Evolutionary conservation across 2,888 invertebrate genomes (phyloP).

Genomic region (Philereme transversata): DNA sequence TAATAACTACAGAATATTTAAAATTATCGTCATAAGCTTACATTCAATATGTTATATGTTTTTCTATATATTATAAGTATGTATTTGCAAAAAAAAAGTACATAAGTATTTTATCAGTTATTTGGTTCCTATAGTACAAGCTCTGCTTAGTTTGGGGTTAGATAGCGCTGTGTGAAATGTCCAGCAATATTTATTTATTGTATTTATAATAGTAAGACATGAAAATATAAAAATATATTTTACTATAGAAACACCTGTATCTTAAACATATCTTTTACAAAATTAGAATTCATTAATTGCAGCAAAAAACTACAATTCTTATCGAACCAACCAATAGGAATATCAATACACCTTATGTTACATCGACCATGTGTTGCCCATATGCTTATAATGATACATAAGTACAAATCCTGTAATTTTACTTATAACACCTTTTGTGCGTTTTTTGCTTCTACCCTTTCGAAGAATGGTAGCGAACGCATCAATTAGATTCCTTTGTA

Average conservation of each 20-base stretch:
- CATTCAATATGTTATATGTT: no score
- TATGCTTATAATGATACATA: slow-evolving; percentile 66
- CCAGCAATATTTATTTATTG: no score
- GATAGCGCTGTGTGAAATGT: no score
- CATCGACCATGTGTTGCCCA: slow-evolving; percentile 73
- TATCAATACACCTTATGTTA: slow-evolving; percentile 69
- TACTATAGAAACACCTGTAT: background rate
- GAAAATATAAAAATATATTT: background rate
- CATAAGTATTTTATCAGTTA: no score
- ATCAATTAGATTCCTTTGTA: slow-evolving; percentile 65
- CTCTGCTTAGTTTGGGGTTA: no score
- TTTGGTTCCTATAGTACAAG: no score
- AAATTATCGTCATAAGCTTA: no score
- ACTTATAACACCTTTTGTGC: slow-evolving; percentile 66
- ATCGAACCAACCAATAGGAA: slow-evolving; percentile 21
- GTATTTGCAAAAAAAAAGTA: no score
- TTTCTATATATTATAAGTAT: no score
- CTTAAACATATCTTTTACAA: background rate
- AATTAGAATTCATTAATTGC: slow-evolving; percentile 1
- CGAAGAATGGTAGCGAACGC: slow-evolving; percentile 55
- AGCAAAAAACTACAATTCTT: slow-evolving; percentile 3
- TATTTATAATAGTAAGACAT: no score
- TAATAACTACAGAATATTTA: no score
- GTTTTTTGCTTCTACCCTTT: slow-evolving; percentile 66
- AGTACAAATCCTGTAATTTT: slow-evolving; percentile 68